Evolutionary conservation across 2,113 vertebrate genomes (phyloP).

Genomic region (Upupa epops): DNA sequence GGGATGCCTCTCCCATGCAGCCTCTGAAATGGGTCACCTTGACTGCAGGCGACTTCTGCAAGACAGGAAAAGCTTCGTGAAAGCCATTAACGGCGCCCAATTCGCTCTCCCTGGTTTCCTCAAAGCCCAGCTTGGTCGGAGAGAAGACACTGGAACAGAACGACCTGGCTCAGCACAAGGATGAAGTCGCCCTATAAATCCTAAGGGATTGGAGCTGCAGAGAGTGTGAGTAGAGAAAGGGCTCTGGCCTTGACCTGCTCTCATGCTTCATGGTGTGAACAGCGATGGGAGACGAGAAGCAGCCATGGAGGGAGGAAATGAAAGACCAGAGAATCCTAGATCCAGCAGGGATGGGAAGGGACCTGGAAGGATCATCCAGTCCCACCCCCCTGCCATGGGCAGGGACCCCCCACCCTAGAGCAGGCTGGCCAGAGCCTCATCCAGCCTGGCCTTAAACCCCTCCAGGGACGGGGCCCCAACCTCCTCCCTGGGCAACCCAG

Average conservation of each 20-base stretch:
- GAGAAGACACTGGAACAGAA: not conserved
- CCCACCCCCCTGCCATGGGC: too few relatives aligned
- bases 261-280: not conserved
- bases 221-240: not conserved
- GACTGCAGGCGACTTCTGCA: slow-evolving; percentile 81
- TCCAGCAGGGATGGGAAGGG: too few relatives aligned
- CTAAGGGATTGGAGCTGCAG: not conserved
- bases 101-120: too few relatives aligned
- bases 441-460: too few relatives aligned
- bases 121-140: not conserved
- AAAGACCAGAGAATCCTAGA: not conserved
- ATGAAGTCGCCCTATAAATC: not conserved
- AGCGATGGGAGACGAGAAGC: not conserved
- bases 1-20: slow-evolving; percentile 84
- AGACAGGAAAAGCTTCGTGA: not conserved
- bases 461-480: too few relatives aligned
- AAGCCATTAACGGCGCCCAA: too few relatives aligned
- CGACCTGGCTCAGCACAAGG: not conserved
- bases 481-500: too few relatives aligned
- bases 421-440: too few relatives aligned
- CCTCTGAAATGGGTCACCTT: slow-evolving; percentile 86
- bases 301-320: not conserved
- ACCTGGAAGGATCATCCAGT: too few relatives aligned
- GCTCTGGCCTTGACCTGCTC: not conserved
- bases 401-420: too few relatives aligned